Evolutionary conservation across 2,888 invertebrate genomes (phyloP).

Genomic region (Acrobasis suavella): DNA sequence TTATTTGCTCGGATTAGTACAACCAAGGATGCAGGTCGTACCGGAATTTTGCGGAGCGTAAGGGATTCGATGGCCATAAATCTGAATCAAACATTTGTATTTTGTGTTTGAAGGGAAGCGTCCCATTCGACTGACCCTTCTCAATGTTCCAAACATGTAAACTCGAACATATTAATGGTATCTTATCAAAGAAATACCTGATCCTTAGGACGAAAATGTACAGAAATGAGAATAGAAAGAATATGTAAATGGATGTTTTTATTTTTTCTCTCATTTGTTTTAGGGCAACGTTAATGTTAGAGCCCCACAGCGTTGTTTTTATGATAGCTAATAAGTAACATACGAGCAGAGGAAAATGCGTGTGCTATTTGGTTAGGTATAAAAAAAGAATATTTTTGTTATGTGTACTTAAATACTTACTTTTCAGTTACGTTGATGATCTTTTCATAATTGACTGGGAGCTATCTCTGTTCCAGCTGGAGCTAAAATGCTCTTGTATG

Average conservation of each 20-base stretch:
- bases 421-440: neutral
- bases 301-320: constrained; percentile 2
- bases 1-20: constrained; percentile 40
- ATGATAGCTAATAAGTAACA: constrained; percentile 8
- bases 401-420: neutral
- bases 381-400: neutral
- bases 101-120: constrained; percentile 18
- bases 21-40: constrained; percentile 33
- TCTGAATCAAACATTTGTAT: constrained; percentile 32
- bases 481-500: too few species aligned
- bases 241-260: neutral
- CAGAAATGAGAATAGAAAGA: constrained; percentile 2
- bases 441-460: neutral
- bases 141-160: constrained; percentile 12
- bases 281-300: constrained; percentile 1
- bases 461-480: too few species aligned
- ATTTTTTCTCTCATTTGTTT: constrained; percentile 10
- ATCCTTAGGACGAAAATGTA: neutral
- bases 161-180: neutral
- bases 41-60: constrained; percentile 22
- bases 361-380: neutral
- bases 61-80: constrained; percentile 51
- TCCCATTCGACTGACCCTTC: constrained; percentile 14
- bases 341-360: neutral
- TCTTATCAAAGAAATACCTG: constrained; percentile 4